A percentile compares a stretch with the other conserved stretches of the same genome.
phyloP scores from a whole-genome alignment of 2,113 vertebrate genomes.

The Muntiacus muntjak region DNA sequence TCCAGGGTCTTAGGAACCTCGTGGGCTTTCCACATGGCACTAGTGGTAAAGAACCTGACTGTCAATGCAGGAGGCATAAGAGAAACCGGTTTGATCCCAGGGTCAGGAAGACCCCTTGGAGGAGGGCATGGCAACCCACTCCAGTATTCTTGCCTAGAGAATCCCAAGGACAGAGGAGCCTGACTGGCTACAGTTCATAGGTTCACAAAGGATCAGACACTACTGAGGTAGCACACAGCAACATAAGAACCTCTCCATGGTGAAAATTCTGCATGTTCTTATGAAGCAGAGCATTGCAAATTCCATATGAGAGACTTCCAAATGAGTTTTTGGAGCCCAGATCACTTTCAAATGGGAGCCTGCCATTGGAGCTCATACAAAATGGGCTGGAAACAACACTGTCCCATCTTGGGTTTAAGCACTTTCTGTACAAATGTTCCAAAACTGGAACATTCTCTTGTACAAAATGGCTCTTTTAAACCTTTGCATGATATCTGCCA shows the following conservation, averaged over 20 bases:
- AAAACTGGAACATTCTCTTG: background rate
- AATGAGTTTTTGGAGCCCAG: background rate
- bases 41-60: background rate
- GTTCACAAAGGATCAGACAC: background rate
- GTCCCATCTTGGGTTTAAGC: background rate
- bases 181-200: background rate
- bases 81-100: background rate
- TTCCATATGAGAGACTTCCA: background rate
- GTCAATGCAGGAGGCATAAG: background rate
- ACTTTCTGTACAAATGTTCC: background rate
- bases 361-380: background rate
- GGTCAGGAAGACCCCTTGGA: background rate
- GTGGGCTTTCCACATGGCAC: background rate
- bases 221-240: background rate
- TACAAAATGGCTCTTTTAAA: background rate
- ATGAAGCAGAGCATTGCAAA: background rate
- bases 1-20: background rate
- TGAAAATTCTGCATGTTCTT: background rate
- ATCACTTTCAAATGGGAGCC: background rate
- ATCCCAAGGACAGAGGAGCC: background rate
- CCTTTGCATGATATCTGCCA: background rate
- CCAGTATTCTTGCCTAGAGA: background rate
- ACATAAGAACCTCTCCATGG: accelerated
- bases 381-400: background rate
- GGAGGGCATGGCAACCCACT: background rate